Evolutionary conservation across 2,113 vertebrate species (phyloP).

Genomic region (Peucedramus taeniatus): DNA sequence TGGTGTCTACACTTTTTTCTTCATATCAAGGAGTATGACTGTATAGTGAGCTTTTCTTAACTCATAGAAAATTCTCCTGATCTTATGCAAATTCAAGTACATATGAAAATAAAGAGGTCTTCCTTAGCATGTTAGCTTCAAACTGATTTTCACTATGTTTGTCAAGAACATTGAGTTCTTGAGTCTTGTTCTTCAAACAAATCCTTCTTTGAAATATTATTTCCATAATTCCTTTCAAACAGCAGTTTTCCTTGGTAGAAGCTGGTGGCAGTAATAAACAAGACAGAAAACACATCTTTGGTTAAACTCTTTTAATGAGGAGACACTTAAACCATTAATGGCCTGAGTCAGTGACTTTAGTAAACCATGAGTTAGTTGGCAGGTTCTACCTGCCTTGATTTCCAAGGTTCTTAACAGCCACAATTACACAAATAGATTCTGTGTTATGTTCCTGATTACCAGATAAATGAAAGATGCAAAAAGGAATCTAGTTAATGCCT

Average conservation of each 20-base stretch:
- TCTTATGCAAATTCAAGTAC: not conserved
- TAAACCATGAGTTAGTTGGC: not conserved
- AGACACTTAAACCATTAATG: constrained; percentile 16
- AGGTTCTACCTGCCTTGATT: not conserved
- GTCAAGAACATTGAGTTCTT: not conserved
- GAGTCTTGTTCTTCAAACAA: too few relatives aligned
- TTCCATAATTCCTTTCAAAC: not conserved
- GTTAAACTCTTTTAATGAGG: constrained; percentile 13
- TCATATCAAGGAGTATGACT: not conserved
- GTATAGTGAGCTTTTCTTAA: not conserved
- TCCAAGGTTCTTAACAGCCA: not conserved
- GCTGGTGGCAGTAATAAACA: not conserved
- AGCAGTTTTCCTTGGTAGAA: not conserved
- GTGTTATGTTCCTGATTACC: constrained; percentile 24
- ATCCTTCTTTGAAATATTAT: not conserved
- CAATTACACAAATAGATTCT: constrained; percentile 25
- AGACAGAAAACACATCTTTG: not conserved
- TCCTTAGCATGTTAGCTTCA: not conserved
- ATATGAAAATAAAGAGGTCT: not conserved
- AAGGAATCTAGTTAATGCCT: constrained; percentile 32
- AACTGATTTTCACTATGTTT: not conserved
- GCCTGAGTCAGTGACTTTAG: not conserved
- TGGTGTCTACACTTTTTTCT: not conserved
- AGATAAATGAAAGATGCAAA: constrained; percentile 47
- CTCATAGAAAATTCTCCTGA: not conserved